Base-by-base conservation (phyloP, 2,797 vertebrate species). In the Mus spretus region DNA sequence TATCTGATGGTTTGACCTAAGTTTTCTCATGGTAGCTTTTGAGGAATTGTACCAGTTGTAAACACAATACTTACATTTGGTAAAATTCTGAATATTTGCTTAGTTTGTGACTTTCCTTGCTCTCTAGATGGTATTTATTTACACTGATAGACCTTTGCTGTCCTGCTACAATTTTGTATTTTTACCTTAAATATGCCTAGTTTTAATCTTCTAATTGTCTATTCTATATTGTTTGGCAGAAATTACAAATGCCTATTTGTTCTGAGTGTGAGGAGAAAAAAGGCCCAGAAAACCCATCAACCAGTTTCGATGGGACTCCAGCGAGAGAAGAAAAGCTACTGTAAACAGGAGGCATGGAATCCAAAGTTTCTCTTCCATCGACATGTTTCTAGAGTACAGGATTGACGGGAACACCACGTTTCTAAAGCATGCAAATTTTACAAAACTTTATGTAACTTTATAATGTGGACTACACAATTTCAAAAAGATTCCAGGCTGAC, bases 381-480 rank as follows among this genome's bases (percentile, higher is more conserved):
- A 98, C 97, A 91, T 91, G 92, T 97, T 98, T 98, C 98, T 97
- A 98, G 97, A 97, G 72, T 84, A 97, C 94, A 98, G 95, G 98
- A 98, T 98, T 98, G 97, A 98, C 79, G 94, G 95, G 98, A 97
- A 92, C 98, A 97, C 89, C 97, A 92, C 57, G 88, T 98, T 99
- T 98, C 97, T 98, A 98, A 98, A 98, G 98, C 98, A 99, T 98
- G 98, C 96, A 95, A 89, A 24, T 98, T 98, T 98, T 98, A 94
- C 98, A 98, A 95, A 98, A 61, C 97, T 98, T 98, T 98, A 97
- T 98, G 98, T 98, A 98, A 98, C 98, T 98, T 98, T 98, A 98
- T 98, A 98, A 98, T 97, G 93, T 98, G 98, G 96, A 98, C 91
- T 98, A 98, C 86, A 97, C 79, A 95, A 90, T 96, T 97, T 97